Evolutionary conservation across 2,888 invertebrate species (phyloP), one percentile per base, ranked within the genome.

Genomic region (Mesorhabditis belari): DNA sequence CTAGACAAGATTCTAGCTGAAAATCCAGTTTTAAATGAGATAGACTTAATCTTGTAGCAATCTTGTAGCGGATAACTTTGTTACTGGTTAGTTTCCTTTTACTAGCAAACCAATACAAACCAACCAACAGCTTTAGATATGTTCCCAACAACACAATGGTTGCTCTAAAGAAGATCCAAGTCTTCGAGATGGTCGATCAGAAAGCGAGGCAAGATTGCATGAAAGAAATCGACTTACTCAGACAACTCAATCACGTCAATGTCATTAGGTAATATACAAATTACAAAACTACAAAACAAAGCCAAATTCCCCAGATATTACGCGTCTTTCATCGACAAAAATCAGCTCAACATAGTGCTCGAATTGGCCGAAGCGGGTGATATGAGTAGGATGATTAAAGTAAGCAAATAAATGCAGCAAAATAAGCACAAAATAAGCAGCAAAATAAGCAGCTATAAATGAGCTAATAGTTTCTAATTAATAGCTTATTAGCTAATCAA

Each of bases 361-460:
- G 87, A 87, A 74, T 77, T 87, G 63, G 87, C 87, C 2, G 86
- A 87, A 76, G 87, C 86, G 26, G 87, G 87, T 1, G 87, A 87
- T 79, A 80, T 87, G 64, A 84, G 85, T 19, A 80, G 85, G 55
- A 85, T 87, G 84, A 86, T 87, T 44, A 83, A 84, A 61, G n/a
- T n/a, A n/a, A n/a, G n/a, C n/a, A n/a, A n/a, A n/a, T n/a, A n/a
- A n/a, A n/a, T n/a, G n/a, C n/a, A n/a, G n/a, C n/a, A n/a, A n/a
- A n/a, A n/a, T n/a, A n/a, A n/a, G n/a, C n/a, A n/a, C n/a, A n/a
- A n/a, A n/a, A n/a, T n/a, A n/a, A n/a, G n/a, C n/a, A n/a, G n/a
- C n/a, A n/a, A n/a, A n/a, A n/a, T n/a, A n/a, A n/a, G n/a, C n/a
- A n/a, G n/a, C n/a, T n/a, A n/a, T n/a, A n/a, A n/a, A n/a, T n/a